Percentiles rank a stretch among this genome's conserved stretches.
phyloP scores from a whole-genome alignment of 2,888 invertebrate species.

The Chesias legatella region DNA sequence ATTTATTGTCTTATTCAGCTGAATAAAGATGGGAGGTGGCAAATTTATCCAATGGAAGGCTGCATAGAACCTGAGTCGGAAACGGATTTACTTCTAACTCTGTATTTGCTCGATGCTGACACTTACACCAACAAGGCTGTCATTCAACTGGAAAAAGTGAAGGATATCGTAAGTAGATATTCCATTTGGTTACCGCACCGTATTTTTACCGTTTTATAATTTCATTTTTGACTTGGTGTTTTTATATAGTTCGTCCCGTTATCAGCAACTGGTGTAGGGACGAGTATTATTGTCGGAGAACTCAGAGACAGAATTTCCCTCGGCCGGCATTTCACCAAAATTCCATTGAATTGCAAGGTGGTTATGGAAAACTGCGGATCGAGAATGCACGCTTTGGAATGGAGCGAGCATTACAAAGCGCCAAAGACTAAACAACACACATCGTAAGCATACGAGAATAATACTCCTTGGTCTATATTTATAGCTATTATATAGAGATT shows the following conservation, averaged over 20 bases:
- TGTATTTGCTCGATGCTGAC: conserved; percentile 64
- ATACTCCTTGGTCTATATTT: not conserved
- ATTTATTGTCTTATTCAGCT: conserved; percentile 38
- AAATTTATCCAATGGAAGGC: conserved; percentile 59
- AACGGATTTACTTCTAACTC: conserved; percentile 47
- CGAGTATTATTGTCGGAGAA: conserved; percentile 83
- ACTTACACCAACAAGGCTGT: conserved; percentile 66
- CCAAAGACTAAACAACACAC: conserved; percentile 56
- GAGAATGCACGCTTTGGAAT: conserved; percentile 72
- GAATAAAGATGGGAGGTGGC: conserved; percentile 63
- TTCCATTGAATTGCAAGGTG: conserved; percentile 60
- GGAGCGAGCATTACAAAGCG: conserved; percentile 70
- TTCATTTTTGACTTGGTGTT: too few species aligned
- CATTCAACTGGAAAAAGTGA: conserved; percentile 65
- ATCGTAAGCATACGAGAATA: conserved; percentile 40
- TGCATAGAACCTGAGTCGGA: conserved; percentile 59
- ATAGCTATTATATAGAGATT: not conserved
- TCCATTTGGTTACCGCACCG: too few species aligned
- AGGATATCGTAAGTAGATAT: conserved; percentile 61
- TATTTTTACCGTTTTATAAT: too few species aligned
- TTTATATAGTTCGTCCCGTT: conserved; percentile 53
- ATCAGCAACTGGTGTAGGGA: conserved; percentile 82
- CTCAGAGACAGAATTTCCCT: conserved; percentile 79
- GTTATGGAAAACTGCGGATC: conserved; percentile 79
- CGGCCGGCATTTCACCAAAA: conserved; percentile 83